These are phyloP conservation scores for Betta splendens DNA, from an alignment of 2,797 vertebrate species.

Conservation along the genomic window DNA sequence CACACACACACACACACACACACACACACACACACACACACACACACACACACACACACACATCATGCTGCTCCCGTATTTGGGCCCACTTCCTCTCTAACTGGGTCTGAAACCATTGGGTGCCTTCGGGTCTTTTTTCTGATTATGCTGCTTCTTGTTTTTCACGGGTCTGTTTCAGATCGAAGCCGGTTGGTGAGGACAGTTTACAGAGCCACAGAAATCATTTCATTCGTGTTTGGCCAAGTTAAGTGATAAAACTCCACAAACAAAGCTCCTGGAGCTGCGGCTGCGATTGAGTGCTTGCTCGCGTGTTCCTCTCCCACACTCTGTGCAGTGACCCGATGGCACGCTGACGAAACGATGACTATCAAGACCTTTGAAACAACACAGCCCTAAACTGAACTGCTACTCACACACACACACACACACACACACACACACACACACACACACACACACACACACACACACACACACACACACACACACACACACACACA, in stretches of 20 bases:
- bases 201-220: slow-evolving; percentile 1
- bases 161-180: neutral
- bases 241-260: slow-evolving; percentile 12
- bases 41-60: slow-evolving; percentile 15
- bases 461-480: too few species aligned
- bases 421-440: too few species aligned
- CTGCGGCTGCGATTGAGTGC: slow-evolving; percentile 10
- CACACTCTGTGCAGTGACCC: slow-evolving; percentile 37
- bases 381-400: slow-evolving; percentile 66
- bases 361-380: slow-evolving; percentile 64
- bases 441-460: too few species aligned
- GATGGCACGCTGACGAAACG: slow-evolving; percentile 38
- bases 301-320: slow-evolving; percentile 43
- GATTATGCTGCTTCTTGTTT: neutral
- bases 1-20: too few species aligned
- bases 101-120: too few species aligned
- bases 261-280: slow-evolving; percentile 11
- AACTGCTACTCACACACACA: slow-evolving; percentile 62
- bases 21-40: slow-evolving; percentile 68
- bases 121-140: neutral
- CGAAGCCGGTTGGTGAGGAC: neutral
- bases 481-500: too few species aligned
- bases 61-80: too few species aligned
- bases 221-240: slow-evolving; percentile 7
- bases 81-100: neutral